A percentile compares a stretch with the other conserved stretches of the same genome.
Conservation (phyloP, 1,140 invertebrate species). For the Delia radicum region DNA sequence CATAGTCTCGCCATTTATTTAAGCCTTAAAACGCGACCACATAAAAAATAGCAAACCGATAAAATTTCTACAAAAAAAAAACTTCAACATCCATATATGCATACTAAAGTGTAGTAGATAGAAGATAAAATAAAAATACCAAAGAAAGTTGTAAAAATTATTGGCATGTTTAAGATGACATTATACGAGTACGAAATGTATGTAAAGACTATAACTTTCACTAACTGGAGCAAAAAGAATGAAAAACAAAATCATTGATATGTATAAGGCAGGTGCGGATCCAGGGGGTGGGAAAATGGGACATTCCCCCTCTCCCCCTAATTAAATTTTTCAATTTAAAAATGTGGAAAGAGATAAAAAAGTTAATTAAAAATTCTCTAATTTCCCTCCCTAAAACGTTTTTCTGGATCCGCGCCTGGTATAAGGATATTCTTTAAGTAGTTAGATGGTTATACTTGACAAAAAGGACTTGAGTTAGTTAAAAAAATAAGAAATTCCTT, state of each 20-base stretch:
- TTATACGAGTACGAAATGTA: not conserved
- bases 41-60: not conserved
- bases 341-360: too few species aligned
- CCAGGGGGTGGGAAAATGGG: too few species aligned
- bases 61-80: not conserved
- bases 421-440: too few species aligned
- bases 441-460: too few species aligned
- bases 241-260: not conserved
- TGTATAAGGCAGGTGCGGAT: too few species aligned
- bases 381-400: too few species aligned
- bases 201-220: not conserved
- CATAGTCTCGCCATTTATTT: conserved; percentile 14
- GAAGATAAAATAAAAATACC: not conserved
- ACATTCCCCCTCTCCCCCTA: too few species aligned
- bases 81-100: not conserved
- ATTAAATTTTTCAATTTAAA: too few species aligned
- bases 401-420: too few species aligned
- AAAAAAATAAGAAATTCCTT: not conserved
- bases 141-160: conserved; percentile 9
- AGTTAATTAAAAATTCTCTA: too few species aligned
- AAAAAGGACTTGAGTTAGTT: not conserved
- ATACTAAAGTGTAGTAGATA: not conserved
- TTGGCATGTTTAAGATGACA: conserved; percentile 4
- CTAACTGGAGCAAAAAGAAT: not conserved
- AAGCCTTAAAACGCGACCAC: conserved; percentile 13